A percentile compares a stretch with the other conserved stretches of the same genome.
Conservation (phyloP, 2,888 invertebrate species). For the Diaperis boleti region DNA sequence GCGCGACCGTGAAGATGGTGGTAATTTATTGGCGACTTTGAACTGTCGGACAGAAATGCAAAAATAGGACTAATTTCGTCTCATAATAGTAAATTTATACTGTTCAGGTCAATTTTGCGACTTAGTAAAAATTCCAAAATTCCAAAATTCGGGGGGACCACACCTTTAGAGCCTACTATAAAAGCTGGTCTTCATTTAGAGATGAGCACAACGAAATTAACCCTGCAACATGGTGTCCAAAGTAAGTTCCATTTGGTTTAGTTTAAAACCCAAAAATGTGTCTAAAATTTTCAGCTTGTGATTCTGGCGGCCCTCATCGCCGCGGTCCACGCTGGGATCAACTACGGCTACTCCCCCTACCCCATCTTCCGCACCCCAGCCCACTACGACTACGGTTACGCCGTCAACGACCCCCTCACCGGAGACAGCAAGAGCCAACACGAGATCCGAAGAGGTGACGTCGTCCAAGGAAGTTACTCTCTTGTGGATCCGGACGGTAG, state of each 20-base stretch:
- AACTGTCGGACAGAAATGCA: no score
- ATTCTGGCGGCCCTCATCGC: slow-evolving; percentile 53
- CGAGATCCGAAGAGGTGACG: slow-evolving; percentile 67
- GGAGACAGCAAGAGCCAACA: slow-evolving; percentile 53
- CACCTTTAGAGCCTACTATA: slow-evolving; percentile 34
- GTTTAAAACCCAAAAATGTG: background rate
- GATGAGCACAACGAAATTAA: slow-evolving; percentile 6
- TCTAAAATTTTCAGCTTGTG: slow-evolving; percentile 50
- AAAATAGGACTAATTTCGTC: no score
- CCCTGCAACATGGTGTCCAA: slow-evolving; percentile 49
- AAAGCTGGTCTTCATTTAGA: slow-evolving; percentile 14
- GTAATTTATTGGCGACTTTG: background rate
- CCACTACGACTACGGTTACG: slow-evolving; percentile 66
- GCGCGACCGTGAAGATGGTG: background rate
- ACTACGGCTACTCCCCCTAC: slow-evolving; percentile 45
- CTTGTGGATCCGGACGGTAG: slow-evolving; percentile 69
- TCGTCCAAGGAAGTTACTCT: slow-evolving; percentile 67
- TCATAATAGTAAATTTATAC: no score
- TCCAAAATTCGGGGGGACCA: slow-evolving; percentile 24
- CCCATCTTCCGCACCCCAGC: slow-evolving; percentile 59
- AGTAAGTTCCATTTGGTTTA: slow-evolving; percentile 50
- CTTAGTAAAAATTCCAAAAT: no score
- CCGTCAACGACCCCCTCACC: slow-evolving; percentile 63
- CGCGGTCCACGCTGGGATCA: slow-evolving; percentile 54
- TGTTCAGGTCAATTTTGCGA: no score